Percentiles rank a stretch among this genome's conserved stretches.
Conservation (phyloP, 2,113 vertebrate genomes). For the Hemibagrus wyckioides region DNA sequence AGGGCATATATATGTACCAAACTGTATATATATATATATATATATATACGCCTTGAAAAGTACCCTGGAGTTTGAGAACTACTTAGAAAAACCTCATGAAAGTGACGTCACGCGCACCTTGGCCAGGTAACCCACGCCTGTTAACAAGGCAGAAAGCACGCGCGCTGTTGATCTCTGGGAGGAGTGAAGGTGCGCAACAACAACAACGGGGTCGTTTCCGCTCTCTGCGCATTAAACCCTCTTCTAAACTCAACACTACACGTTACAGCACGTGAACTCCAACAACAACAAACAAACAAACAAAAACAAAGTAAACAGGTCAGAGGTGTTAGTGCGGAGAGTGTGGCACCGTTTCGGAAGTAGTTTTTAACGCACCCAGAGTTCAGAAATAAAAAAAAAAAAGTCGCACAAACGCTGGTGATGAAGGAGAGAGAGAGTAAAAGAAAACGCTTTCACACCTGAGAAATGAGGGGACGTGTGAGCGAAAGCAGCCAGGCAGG, state of each 20-base stretch:
- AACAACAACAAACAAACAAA: not conserved
- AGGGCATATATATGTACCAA: too few relatives aligned
- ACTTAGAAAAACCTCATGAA: not conserved
- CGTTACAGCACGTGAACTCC: not conserved
- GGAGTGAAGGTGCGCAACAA: too few relatives aligned
- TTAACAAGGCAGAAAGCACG: too few relatives aligned
- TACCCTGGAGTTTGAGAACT: too few relatives aligned
- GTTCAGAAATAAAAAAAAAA: not conserved
- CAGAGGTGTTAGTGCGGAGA: not conserved
- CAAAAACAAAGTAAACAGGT: not conserved
- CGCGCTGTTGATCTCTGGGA: not conserved
- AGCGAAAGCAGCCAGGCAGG: conserved; percentile 73
- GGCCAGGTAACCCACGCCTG: not conserved
- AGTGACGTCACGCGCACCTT: not conserved
- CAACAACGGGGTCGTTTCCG: too few relatives aligned
- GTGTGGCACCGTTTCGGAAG: not conserved
- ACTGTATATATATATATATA: too few relatives aligned
- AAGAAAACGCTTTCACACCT: conserved; percentile 68
- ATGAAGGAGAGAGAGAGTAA: too few relatives aligned
- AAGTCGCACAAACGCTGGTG: not conserved
- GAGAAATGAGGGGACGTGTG: conserved; percentile 79
- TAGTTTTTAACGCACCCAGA: not conserved
- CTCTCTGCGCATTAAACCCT: not conserved
- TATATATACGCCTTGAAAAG: too few relatives aligned
- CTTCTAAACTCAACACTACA: not conserved